phyloP scores from a whole-genome alignment of 2,888 invertebrate species.

The Eulithis prunata region DNA sequence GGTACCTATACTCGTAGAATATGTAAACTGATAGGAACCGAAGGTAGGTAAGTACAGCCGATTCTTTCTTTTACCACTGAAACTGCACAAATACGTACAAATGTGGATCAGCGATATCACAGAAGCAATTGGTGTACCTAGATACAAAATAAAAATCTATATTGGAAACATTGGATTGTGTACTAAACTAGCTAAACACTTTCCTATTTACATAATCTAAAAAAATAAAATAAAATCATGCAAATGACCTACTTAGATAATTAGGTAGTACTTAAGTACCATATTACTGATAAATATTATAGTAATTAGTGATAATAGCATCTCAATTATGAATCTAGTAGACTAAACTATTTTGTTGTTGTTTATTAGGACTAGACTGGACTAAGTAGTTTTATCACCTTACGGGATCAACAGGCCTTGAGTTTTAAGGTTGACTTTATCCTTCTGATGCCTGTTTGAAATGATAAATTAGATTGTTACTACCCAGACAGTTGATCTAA shows the following conservation, averaged over 20 bases:
- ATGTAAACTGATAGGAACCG: too few species aligned
- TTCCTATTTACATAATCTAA: conserved; percentile 6
- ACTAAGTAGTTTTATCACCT: conserved; percentile 10
- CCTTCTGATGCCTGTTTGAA: conserved; percentile 14
- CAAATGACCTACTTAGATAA: not conserved
- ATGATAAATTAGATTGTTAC: too few species aligned
- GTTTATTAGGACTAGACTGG: conserved; percentile 1
- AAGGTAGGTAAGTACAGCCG: not conserved
- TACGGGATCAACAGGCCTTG: conserved; percentile 33
- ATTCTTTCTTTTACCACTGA: too few species aligned
- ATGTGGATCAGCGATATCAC: too few species aligned
- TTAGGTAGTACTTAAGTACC: not conserved
- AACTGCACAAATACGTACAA: too few species aligned
- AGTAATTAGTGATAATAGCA: conserved; percentile 17
- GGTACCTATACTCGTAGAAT: too few species aligned
- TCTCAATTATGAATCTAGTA: conserved; percentile 18
- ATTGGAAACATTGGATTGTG: too few species aligned
- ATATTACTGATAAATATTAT: conserved; percentile 1
- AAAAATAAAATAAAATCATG: conserved; percentile 18
- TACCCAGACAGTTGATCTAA: not conserved
- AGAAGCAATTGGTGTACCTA: too few species aligned
- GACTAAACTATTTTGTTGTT: conserved; percentile 16
- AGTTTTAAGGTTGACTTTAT: conserved; percentile 41
- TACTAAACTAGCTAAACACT: not conserved
- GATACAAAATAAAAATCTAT: too few species aligned